phyloP scores from a whole-genome alignment of 2,888 invertebrate genomes.

The Chorisops tibialis region DNA sequence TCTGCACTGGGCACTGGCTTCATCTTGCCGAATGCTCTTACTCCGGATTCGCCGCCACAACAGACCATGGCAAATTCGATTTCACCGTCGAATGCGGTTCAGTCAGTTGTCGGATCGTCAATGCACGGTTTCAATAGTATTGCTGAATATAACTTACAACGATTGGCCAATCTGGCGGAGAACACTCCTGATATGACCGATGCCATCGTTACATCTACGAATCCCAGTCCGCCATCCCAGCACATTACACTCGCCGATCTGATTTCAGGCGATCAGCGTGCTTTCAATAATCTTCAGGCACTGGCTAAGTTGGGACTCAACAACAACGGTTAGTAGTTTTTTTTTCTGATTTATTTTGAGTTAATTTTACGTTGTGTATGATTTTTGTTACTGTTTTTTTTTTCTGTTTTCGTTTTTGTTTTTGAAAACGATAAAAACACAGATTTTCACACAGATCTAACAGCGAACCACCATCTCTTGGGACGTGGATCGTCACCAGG shows the following conservation, averaged over 20 bases:
- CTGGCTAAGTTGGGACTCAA: conserved; percentile 80
- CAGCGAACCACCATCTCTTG: conserved; percentile 43
- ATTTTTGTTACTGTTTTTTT: neutral
- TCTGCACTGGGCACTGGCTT: conserved; percentile 55
- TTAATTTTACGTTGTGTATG: neutral
- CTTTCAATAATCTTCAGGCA: conserved; percentile 84
- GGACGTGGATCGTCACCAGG: conserved; percentile 59
- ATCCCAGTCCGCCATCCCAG: conserved; percentile 59
- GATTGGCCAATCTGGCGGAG: conserved; percentile 77
- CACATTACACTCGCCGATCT: conserved; percentile 75
- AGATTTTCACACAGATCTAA: conserved; percentile 53
- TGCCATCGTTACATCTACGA: conserved; percentile 48
- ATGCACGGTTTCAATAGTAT: conserved; percentile 61
- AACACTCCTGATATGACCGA: conserved; percentile 55
- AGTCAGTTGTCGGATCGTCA: conserved; percentile 39
- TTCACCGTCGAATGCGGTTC: conserved; percentile 21
- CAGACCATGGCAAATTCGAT: conserved; percentile 43
- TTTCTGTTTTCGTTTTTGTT: conserved; percentile 17
- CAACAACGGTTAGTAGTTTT: conserved; percentile 57
- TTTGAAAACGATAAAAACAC: conserved; percentile 35
- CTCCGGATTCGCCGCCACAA: conserved; percentile 52
- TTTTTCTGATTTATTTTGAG: neutral
- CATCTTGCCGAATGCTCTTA: conserved; percentile 46
- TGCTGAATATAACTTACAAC: conserved; percentile 82
- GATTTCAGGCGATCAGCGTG: conserved; percentile 69